Base-by-base conservation (phyloP, 2,888 invertebrate genomes). In the Agonopterix alstromeriana region DNA sequence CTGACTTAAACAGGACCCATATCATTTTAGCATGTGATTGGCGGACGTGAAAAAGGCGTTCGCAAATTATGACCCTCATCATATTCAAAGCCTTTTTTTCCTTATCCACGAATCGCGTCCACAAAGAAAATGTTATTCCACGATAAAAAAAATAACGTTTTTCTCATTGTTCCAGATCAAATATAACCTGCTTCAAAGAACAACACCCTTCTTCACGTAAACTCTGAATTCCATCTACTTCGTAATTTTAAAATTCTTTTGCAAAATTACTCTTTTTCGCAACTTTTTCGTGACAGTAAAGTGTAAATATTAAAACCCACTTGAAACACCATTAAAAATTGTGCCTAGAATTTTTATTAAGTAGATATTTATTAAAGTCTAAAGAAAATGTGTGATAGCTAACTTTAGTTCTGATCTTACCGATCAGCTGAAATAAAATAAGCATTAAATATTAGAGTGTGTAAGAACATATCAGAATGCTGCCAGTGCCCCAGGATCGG, bases 401-500 rank as follows among this genome's bases (percentile, higher is more conserved):
- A 27, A 27, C 38, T 10, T n/a, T 5, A 38, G 10, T 38, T 38
- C n/a, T 38, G 10, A 38, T 10, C 38, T 8, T n/a, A 10, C 12
- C 0, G 42, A 11, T 11, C 8, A 27, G 12, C 14, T 9, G 17
- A 17, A 10, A n/a, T 38, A 10, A 38, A 40, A 46, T 10, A 11
- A 11, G 12, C 36, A 8, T 10, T 12, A 14, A 41, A 12, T 27
- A n/a, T 35, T 3, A 35, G 27, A 27, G 27, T 27, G 5, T 5
- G 12, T 44, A 50, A 41, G 12, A 36, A 36, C 8, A 46, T 8
- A 10, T 42, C 58, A 75, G 62, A 53, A 89, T 90, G 90, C 72
- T 90, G 73, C 90, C 90, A 46, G 82, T 90, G 51, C 90, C 90
- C 17, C 88, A 89, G 66, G 89, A 90, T 66, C 83, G 90, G 56